These are phyloP conservation scores for Tiliacea aurago DNA, from an alignment of 2,888 invertebrate species.

Conservation along the genomic window DNA sequence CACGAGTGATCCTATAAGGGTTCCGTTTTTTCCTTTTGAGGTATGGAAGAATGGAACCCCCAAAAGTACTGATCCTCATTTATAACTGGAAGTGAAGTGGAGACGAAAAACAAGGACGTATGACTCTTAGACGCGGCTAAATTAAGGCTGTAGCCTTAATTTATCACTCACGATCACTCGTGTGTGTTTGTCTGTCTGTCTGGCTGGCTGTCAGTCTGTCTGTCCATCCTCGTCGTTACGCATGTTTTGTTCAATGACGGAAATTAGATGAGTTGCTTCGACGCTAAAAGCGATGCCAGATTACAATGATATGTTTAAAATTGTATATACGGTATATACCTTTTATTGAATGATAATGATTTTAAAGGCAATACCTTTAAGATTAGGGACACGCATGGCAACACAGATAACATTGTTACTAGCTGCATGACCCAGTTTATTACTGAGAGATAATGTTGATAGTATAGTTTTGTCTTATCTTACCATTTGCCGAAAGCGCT, in stretches of 20 bases:
- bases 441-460: conserved; percentile 37
- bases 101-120: neutral
- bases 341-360: conserved; percentile 5
- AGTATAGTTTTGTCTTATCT: conserved; percentile 44
- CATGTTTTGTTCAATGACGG: neutral
- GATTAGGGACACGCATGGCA: conserved; percentile 29
- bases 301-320: neutral
- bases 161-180: no score
- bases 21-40: no score
- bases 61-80: neutral
- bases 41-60: no score
- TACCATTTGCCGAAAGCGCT: conserved; percentile 23
- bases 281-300: neutral
- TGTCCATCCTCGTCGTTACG: no score
- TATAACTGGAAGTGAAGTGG: neutral
- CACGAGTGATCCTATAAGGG: no score
- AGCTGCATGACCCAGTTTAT: conserved; percentile 52
- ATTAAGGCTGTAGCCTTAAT: no score
- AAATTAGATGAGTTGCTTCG: neutral
- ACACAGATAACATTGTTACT: conserved; percentile 49
- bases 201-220: no score
- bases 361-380: conserved; percentile 4
- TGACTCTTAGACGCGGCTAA: neutral
- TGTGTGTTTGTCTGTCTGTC: no score
- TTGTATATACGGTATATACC: neutral